A percentile compares a stretch with the other conserved stretches of the same genome.
Evolutionary conservation across 2,888 invertebrate genomes (phyloP).

Genomic region (Bellardia bayeri): DNA sequence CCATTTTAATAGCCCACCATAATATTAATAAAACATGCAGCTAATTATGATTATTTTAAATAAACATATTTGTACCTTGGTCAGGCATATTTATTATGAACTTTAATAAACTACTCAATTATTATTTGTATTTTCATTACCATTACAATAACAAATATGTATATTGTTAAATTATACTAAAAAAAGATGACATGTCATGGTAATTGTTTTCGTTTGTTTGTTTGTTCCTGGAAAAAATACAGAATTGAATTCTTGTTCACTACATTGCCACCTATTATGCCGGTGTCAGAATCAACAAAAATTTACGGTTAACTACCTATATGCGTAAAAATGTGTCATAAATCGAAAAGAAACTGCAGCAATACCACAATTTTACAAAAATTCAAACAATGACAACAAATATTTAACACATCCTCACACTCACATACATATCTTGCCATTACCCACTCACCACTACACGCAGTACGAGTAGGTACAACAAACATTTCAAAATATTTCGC

Average conservation of each 20-base stretch:
- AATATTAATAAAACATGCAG: too few species aligned
- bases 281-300: conserved; percentile 69
- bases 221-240: conserved; percentile 37
- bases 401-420: conserved; percentile 40
- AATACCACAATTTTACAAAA: conserved; percentile 16
- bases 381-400: conserved; percentile 60
- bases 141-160: not conserved
- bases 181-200: conserved; percentile 33
- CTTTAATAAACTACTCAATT: conserved; percentile 17
- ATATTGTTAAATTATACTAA: conserved; percentile 7
- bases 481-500: conserved; percentile 41
- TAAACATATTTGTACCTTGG: not conserved
- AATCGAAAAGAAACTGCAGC: conserved; percentile 39
- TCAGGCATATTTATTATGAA: not conserved
- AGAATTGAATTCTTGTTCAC: conserved; percentile 31
- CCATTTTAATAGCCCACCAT: too few species aligned
- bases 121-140: not conserved
- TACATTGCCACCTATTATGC: conserved; percentile 67
- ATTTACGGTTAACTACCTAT: conserved; percentile 57
- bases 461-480: not conserved
- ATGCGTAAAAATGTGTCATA: conserved; percentile 61
- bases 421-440: not conserved
- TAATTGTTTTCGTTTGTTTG: not conserved
- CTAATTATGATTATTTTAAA: not conserved
- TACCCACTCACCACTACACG: conserved; percentile 12